Percentiles rank a stretch among this genome's conserved stretches.
Evolutionary conservation across 2,113 vertebrate species (phyloP).

Genomic region (Haliaeetus leucogaster): DNA sequence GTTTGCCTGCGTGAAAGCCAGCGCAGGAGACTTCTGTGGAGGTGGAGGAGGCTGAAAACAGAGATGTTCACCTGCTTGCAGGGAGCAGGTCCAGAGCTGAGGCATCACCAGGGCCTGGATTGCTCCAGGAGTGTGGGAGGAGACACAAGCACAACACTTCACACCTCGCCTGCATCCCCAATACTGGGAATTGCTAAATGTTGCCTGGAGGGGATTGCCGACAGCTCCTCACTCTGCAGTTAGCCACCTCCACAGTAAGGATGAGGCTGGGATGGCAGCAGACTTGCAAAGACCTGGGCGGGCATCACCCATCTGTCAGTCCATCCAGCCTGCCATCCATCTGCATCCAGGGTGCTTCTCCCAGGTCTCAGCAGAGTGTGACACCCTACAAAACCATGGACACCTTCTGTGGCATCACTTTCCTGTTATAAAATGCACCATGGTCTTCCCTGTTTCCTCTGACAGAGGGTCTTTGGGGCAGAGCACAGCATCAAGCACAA

Average conservation of each 20-base stretch:
- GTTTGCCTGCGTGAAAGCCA: not conserved
- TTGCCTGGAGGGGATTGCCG: not conserved
- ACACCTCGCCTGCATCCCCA: not conserved
- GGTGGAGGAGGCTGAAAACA: not conserved
- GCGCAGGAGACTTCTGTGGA: not conserved
- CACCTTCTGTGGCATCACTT: rapidly evolving
- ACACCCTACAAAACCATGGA: not conserved
- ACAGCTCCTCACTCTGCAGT: not conserved
- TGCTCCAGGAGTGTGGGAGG: not conserved
- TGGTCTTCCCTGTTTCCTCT: not conserved
- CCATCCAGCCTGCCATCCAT: not conserved
- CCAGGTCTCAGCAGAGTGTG: not conserved
- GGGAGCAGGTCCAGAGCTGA: not conserved
- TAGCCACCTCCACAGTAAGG: not conserved
- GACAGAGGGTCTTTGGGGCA: not conserved
- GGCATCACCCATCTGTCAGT: rapidly evolving
- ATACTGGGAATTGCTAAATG: not conserved
- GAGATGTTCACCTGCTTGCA: not conserved
- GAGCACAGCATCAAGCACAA: not conserved
- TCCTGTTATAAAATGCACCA: not conserved
- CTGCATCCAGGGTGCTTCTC: not conserved
- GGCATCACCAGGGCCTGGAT: not conserved
- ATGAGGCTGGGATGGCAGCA: not conserved
- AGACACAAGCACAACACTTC: not conserved
- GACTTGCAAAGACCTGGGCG: not conserved